A percentile compares a stretch with the other conserved stretches of the same genome.
Evolutionary conservation across 2,797 vertebrate species (phyloP).

Genomic region (Lepidocolaptes lacrymiger): DNA sequence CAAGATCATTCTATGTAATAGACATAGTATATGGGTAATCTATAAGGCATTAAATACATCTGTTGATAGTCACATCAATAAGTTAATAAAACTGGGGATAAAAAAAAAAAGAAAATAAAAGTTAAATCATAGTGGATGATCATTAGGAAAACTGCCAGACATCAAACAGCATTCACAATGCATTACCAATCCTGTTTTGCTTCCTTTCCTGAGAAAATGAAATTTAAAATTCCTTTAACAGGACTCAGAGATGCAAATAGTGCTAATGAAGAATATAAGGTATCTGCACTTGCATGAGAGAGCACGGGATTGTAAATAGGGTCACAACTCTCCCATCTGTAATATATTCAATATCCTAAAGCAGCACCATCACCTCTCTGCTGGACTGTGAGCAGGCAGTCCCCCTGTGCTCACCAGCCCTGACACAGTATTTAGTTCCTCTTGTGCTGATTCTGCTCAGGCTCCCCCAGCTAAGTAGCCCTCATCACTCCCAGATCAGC

Average conservation of each 20-base stretch:
- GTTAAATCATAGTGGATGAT: neutral
- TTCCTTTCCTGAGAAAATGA: neutral
- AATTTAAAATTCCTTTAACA: neutral
- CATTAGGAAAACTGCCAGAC: neutral
- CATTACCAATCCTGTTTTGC: neutral
- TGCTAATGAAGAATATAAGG: neutral
- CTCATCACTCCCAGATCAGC: neutral
- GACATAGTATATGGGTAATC: neutral
- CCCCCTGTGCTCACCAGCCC: no score
- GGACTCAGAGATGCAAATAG: neutral
- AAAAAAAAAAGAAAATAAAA: neutral
- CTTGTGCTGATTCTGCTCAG: neutral
- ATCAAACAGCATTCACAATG: neutral
- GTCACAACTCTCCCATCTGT: neutral
- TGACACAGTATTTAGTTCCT: neutral
- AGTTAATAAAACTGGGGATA: neutral
- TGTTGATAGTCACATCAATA: neutral
- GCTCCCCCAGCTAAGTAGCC: neutral
- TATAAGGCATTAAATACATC: neutral
- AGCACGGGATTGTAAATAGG: neutral
- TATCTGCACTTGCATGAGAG: neutral
- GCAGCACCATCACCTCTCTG: neutral
- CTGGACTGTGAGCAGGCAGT: neutral
- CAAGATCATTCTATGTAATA: neutral
- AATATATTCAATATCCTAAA: neutral